These are phyloP conservation scores for Pocillopora damicornis DNA, from an alignment of 64 coral and sea anemone species.

Conservation along the genomic window DNA sequence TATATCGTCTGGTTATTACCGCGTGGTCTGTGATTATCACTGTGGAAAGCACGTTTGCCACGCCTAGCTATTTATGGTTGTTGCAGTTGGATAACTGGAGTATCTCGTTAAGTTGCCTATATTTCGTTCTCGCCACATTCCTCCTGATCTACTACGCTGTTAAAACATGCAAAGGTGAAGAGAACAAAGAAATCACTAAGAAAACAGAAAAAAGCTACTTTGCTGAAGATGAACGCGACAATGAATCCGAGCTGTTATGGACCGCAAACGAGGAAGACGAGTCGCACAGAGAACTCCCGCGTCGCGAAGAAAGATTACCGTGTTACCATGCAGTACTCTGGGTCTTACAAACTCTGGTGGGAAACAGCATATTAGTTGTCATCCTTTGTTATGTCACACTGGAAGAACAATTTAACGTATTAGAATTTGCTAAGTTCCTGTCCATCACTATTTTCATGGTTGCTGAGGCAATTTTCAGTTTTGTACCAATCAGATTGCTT, in stretches of 20 bases:
- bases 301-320: neutral
- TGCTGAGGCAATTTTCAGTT: slow-evolving; percentile 6
- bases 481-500: slow-evolving; percentile 14
- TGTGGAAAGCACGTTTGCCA: neutral
- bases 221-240: neutral
- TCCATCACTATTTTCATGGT: neutral
- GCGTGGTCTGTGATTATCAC: slow-evolving; percentile 6
- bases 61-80: neutral
- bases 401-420: neutral
- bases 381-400: neutral
- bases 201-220: neutral
- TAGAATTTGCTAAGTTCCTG: neutral
- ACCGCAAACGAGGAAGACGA: neutral
- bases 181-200: neutral
- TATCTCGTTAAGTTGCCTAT: neutral
- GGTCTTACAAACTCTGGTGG: slow-evolving; percentile 4
- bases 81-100: slow-evolving; percentile 34
- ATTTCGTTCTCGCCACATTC: neutral
- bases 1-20: neutral
- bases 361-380: neutral
- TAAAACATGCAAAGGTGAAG: neutral
- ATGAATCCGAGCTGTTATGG: neutral
- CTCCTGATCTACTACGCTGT: neutral
- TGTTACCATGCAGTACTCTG: slow-evolving; percentile 23
- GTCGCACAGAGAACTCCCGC: neutral